Conservation (phyloP, 2,888 invertebrate species). For the Petrophora chlorosata region DNA sequence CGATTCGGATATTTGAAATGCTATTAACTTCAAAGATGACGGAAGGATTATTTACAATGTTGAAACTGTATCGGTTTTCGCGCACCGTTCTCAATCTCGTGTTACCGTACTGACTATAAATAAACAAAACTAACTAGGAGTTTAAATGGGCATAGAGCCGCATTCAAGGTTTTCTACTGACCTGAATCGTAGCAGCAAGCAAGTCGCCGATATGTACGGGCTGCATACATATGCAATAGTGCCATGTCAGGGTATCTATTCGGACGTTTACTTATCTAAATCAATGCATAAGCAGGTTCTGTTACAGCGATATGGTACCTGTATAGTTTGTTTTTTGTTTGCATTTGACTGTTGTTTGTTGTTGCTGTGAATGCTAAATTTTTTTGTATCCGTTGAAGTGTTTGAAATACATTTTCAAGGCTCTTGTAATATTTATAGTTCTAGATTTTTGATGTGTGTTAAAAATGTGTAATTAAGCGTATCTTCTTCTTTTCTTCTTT, state of each 20-base stretch:
- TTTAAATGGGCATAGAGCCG: constrained; percentile 28
- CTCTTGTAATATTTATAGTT: no score
- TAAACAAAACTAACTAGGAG: constrained; percentile 25
- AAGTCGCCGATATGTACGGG: constrained; percentile 18
- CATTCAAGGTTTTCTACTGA: constrained; percentile 39
- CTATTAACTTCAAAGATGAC: not conserved
- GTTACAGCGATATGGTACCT: not conserved
- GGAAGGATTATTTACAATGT: constrained; percentile 17
- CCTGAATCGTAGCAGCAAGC: constrained; percentile 26
- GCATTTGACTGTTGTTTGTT: constrained; percentile 4
- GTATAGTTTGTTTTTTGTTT: not conserved
- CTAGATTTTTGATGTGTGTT: no score
- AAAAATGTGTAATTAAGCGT: no score
- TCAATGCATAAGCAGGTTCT: constrained; percentile 1
- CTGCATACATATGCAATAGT: constrained; percentile 4
- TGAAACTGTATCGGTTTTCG: constrained; percentile 13
- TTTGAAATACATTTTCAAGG: no score
- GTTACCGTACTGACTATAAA: constrained; percentile 26
- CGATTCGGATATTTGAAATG: not conserved
- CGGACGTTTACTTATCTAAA: constrained; percentile 1
- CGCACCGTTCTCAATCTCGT: constrained; percentile 6
- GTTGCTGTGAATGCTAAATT: no score
- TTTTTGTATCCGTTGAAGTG: no score
- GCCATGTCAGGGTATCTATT: not conserved
- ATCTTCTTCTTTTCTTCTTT: no score